phyloP scores from a whole-genome alignment of 1,140 invertebrate genomes.

The Pentalonia nigronervosa region DNA sequence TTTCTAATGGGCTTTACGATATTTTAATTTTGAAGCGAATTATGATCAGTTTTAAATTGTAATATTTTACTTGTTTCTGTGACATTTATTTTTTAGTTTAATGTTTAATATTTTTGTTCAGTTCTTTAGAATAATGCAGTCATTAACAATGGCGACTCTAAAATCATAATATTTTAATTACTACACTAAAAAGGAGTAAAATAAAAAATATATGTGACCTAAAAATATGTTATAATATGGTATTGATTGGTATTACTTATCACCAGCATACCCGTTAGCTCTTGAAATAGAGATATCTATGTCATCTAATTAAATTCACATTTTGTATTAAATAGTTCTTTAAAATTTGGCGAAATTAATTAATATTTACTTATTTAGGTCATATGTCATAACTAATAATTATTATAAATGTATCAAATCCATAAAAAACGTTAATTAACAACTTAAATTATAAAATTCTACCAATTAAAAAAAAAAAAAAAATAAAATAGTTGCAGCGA shows the following conservation, averaged over 20 bases:
- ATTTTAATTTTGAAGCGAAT: too few species aligned
- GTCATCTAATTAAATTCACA: neutral
- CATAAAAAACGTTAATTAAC: neutral
- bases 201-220: neutral
- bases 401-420: neutral
- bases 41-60: too few species aligned
- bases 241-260: neutral
- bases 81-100: too few species aligned
- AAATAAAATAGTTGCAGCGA: neutral
- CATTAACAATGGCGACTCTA: neutral
- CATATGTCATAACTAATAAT: neutral
- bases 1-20: too few species aligned
- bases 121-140: neutral
- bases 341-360: neutral
- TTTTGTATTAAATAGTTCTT: neutral
- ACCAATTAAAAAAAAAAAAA: neutral
- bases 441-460: neutral
- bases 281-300: neutral
- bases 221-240: neutral
- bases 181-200: neutral
- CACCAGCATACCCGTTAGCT: neutral
- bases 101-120: too few species aligned
- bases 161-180: neutral
- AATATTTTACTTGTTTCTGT: too few species aligned
- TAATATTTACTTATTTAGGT: neutral